A percentile compares a stretch with the other conserved stretches of the same genome.
Conservation (phyloP, 2,888 invertebrate genomes). For the Lithophane socia region DNA sequence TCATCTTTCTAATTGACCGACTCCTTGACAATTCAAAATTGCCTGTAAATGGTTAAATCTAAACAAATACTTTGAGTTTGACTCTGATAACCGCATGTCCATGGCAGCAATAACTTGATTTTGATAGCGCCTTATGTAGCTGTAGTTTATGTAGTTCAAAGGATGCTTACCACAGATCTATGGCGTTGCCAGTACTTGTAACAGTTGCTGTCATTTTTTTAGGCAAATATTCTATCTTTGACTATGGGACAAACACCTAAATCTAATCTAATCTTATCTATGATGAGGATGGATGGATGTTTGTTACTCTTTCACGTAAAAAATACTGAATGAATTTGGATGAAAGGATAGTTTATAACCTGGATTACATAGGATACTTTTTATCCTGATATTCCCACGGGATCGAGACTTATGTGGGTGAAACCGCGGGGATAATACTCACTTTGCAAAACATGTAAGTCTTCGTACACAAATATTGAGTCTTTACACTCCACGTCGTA, state of each 20-base stretch:
- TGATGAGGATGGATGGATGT: too few relatives aligned
- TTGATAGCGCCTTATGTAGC: neutral
- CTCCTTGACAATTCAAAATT: neutral
- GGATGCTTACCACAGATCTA: too few relatives aligned
- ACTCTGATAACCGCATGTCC: neutral
- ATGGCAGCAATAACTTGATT: neutral
- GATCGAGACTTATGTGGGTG: too few relatives aligned
- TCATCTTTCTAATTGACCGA: neutral
- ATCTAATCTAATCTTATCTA: too few relatives aligned
- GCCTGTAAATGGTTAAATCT: neutral
- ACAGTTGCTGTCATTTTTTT: neutral
- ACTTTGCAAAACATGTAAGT: constrained; percentile 91
- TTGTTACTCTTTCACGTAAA: too few relatives aligned
- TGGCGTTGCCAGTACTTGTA: neutral
- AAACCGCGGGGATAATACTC: constrained; percentile 66
- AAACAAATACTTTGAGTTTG: neutral
- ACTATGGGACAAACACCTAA: neutral
- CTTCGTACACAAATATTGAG: constrained; percentile 90
- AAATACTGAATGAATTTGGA: too few relatives aligned
- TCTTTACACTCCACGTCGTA: constrained; percentile 91
- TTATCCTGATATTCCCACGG: too few relatives aligned
- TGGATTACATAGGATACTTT: too few relatives aligned
- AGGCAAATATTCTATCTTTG: neutral
- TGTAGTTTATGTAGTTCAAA: neutral
- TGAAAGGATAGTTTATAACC: too few relatives aligned